These are phyloP conservation scores for Podarcis siculus DNA, from an alignment of 2,797 vertebrate species.

Conservation along the genomic window DNA sequence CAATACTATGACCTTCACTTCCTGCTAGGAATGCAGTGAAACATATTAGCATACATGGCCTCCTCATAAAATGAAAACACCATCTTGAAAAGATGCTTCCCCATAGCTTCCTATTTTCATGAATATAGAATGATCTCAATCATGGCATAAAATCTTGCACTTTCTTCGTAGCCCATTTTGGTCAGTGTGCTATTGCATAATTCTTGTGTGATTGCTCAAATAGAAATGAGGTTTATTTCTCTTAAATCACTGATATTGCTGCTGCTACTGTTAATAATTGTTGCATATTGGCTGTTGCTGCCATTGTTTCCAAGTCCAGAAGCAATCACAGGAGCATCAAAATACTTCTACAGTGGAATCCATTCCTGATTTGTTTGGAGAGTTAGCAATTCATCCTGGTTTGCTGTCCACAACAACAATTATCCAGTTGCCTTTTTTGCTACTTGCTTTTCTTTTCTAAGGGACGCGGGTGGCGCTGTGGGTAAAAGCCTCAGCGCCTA, in stretches of 20 bases:
- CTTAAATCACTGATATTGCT: neutral
- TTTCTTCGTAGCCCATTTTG: neutral
- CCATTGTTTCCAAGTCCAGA: neutral
- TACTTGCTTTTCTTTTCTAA: neutral
- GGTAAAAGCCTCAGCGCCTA: no score
- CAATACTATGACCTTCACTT: constrained; percentile 28
- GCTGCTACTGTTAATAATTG: neutral
- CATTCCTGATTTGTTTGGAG: neutral
- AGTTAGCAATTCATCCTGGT: neutral
- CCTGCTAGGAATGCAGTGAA: neutral
- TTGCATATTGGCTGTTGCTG: neutral
- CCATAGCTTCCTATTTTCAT: neutral
- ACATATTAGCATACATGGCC: no score
- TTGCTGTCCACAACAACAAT: neutral
- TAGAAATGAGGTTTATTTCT: neutral
- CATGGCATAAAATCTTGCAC: neutral
- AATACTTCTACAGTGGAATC: neutral
- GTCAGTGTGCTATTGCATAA: neutral
- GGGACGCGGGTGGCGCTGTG: no score
- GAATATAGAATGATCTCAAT: neutral
- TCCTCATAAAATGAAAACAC: neutral
- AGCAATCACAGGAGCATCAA: neutral
- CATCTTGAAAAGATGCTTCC: neutral
- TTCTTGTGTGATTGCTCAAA: neutral
- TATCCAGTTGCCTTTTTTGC: neutral